phyloP scores from a whole-genome alignment of 2,113 vertebrate species.

The Diadophis punctatus region DNA sequence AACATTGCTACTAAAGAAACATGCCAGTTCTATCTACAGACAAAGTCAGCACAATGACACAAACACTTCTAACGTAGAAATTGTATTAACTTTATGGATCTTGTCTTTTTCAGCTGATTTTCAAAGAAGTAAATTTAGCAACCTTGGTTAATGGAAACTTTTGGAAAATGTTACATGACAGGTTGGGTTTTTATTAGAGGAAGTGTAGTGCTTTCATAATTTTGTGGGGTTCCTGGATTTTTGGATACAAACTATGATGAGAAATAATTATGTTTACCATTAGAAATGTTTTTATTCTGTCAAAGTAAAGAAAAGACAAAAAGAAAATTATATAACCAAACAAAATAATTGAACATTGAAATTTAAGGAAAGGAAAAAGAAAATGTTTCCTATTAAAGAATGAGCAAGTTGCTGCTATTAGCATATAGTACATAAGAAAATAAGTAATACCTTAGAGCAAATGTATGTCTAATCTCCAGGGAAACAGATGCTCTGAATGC shows the following conservation, averaged over 20 bases:
- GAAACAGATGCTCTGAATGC: conserved; percentile 27
- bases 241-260: conserved; percentile 7
- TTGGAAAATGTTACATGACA: neutral
- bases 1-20: conserved; percentile 25
- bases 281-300: neutral
- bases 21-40: neutral
- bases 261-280: neutral
- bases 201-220: conserved; percentile 15
- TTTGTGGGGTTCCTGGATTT: conserved; percentile 14
- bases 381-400: conserved; percentile 27
- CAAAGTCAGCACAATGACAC: conserved; percentile 18
- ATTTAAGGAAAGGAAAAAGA: neutral
- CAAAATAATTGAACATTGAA: neutral
- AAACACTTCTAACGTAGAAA: neutral
- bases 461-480: conserved; percentile 21
- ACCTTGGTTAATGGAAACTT: conserved; percentile 5
- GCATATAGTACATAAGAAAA: conserved; percentile 33
- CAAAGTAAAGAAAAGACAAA: neutral
- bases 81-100: neutral
- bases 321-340: neutral
- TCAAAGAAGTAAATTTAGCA: neutral
- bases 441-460: conserved; percentile 43
- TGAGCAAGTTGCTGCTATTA: conserved; percentile 37
- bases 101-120: conserved; percentile 25
- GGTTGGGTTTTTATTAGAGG: neutral